Conservation (phyloP, 2,797 vertebrate genomes). For the Rhabdophis nuchalis region DNA sequence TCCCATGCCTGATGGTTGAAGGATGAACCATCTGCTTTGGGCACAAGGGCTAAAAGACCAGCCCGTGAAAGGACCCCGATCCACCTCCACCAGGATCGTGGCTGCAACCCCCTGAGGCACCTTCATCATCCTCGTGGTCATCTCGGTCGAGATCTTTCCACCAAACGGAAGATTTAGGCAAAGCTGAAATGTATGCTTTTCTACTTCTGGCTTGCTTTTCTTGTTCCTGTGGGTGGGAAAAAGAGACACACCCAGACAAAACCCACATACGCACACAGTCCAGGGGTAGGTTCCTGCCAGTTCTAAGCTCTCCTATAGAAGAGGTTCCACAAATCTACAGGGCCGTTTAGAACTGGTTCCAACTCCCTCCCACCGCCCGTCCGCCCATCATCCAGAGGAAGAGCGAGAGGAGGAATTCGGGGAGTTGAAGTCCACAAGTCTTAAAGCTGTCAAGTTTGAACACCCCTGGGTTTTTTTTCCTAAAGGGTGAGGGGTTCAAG, state of each 20-base stretch:
- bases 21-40: no score
- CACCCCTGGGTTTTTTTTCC: no score
- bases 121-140: conserved; percentile 63
- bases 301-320: no score
- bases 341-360: no score
- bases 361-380: no score
- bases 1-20: neutral
- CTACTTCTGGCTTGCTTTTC: conserved; percentile 76
- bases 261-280: neutral
- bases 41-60: conserved; percentile 69
- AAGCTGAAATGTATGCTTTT: conserved; percentile 70
- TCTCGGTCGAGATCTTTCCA: conserved; percentile 75
- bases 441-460: no score
- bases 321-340: no score
- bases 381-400: no score
- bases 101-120: conserved; percentile 68
- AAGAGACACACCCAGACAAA: neutral
- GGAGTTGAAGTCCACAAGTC: no score
- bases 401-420: no score
- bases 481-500: no score
- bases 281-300: no score
- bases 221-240: conserved; percentile 68
- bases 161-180: conserved; percentile 71
- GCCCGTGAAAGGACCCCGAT: conserved; percentile 68
- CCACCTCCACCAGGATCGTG: conserved; percentile 60